Percentiles rank a stretch among this genome's conserved stretches.
Evolutionary conservation across 2,797 vertebrate genomes (phyloP).

Genomic region (Ceyx erithaca): DNA sequence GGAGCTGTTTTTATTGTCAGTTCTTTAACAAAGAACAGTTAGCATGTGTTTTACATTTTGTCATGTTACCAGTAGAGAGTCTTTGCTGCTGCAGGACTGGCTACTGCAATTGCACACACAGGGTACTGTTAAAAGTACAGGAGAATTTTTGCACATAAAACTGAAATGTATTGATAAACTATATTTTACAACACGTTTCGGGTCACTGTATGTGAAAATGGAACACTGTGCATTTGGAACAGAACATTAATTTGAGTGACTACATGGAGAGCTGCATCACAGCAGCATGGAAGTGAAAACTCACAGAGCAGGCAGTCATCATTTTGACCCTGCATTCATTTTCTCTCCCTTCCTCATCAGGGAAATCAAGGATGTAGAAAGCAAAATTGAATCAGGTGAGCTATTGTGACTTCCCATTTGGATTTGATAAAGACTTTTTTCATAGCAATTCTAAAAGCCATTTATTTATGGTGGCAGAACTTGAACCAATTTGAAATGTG

Average conservation of each 20-base stretch:
- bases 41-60: conserved; percentile 7
- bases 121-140: conserved; percentile 43
- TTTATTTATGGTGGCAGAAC: conserved; percentile 63
- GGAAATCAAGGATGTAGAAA: conserved; percentile 29
- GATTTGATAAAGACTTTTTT: conserved; percentile 24
- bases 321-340: background rate
- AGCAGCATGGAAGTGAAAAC: background rate
- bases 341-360: background rate
- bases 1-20: conserved; percentile 38
- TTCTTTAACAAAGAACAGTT: conserved; percentile 47
- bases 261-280: conserved; percentile 2
- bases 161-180: conserved; percentile 15
- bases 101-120: conserved; percentile 15
- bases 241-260: background rate
- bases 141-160: conserved; percentile 25
- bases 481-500: conserved; percentile 72
- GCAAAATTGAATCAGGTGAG: conserved; percentile 13
- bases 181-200: background rate
- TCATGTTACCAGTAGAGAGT: conserved; percentile 7
- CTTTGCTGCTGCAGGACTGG: conserved; percentile 21
- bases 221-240: background rate
- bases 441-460: conserved; percentile 35
- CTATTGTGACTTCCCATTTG: conserved; percentile 35
- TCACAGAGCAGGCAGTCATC: background rate
- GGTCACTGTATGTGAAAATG: background rate